A percentile compares a stretch with the other conserved stretches of the same genome.
Conservation (phyloP, 2,888 invertebrate genomes). For the Mallateleia sp. region DNA sequence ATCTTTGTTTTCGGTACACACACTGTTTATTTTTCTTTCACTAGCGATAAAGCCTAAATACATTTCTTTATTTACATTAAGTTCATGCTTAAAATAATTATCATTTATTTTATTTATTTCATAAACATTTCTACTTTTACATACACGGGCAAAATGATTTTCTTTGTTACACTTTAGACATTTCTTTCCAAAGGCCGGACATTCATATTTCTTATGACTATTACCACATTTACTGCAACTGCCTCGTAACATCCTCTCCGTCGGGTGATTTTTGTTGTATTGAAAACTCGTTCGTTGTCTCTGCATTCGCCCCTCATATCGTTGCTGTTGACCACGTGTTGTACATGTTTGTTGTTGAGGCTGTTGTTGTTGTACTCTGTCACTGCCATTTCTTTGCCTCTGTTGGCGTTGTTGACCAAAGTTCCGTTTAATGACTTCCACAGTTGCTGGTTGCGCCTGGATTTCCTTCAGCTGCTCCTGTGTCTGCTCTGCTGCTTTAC, state of each 20-base stretch:
- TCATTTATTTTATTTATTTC: not conserved
- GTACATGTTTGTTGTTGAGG: no score
- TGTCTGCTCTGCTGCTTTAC: conserved; percentile 78
- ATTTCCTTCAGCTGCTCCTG: conserved; percentile 66
- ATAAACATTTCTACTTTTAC: conserved; percentile 29
- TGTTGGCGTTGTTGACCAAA: no score
- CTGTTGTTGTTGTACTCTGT: not conserved
- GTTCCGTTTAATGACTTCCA: not conserved
- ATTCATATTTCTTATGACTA: conserved; percentile 35
- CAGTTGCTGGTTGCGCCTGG: not conserved
- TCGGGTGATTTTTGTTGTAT: no score
- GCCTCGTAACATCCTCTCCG: no score
- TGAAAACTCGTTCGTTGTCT: no score
- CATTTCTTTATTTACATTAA: not conserved
- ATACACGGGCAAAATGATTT: conserved; percentile 69
- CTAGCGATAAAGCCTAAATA: not conserved
- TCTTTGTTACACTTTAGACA: conserved; percentile 55
- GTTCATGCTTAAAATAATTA: not conserved
- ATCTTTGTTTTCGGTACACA: not conserved
- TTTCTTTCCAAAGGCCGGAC: conserved; percentile 60
- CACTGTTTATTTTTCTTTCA: conserved; percentile 22
- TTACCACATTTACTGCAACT: conserved; percentile 38
- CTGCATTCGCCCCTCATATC: no score
- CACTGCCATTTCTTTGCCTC: no score
- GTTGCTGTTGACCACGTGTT: no score